These are phyloP conservation scores for Eupeodes latifasciatus DNA, from an alignment of 2,888 invertebrate genomes.

Conservation along the genomic window DNA sequence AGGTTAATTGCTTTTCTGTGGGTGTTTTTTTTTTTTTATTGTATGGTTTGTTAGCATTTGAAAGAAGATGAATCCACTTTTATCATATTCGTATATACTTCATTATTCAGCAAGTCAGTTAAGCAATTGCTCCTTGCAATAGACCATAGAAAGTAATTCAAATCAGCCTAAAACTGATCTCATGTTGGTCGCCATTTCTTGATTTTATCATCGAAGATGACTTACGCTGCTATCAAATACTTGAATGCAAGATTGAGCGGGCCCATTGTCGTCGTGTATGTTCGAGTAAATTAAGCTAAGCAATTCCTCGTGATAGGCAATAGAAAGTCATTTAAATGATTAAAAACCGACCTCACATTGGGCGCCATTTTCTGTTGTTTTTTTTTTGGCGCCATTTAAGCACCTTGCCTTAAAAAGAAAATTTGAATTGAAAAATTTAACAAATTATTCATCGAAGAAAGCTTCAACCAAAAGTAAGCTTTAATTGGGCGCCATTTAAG, in stretches of 20 bases:
- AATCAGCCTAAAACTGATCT: too few species aligned
- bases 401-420: not conserved
- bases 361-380: not conserved
- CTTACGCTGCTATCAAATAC: too few species aligned
- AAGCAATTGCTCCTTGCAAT: too few species aligned
- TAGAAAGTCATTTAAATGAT: too few species aligned
- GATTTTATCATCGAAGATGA: too few species aligned
- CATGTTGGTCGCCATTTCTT: too few species aligned
- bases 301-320: too few species aligned
- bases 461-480: not conserved
- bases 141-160: too few species aligned
- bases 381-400: not conserved
- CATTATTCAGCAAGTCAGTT: not conserved
- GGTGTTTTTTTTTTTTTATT: not conserved
- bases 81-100: not conserved
- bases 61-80: not conserved
- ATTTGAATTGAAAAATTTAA: not conserved
- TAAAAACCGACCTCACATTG: not conserved
- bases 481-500: constrained; percentile 9
- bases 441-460: too few species aligned
- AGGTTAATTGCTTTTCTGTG: constrained; percentile 19
- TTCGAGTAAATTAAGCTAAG: too few species aligned
- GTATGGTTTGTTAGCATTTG: not conserved
- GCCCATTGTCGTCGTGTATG: too few species aligned
- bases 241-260: too few species aligned